Conservation (phyloP, 37 sponge, comb jelly and placozoan species). For the Aplysina aerophoba region DNA sequence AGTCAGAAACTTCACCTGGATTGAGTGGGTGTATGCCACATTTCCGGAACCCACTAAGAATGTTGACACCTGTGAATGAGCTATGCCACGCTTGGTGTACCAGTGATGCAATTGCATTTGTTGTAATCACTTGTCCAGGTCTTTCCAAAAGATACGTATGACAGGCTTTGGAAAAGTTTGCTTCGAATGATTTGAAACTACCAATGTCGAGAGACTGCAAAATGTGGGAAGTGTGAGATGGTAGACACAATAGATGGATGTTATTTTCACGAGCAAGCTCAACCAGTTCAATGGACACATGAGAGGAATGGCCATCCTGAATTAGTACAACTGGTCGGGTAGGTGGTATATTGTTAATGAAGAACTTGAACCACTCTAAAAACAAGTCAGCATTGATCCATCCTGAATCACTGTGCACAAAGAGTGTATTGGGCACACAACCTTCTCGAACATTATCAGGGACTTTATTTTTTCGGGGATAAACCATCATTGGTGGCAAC, state of each 20-base stretch:
- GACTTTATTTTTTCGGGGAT: constrained; percentile 53
- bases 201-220: constrained; percentile 71
- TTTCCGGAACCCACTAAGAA: background rate
- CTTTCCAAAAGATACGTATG: background rate
- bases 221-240: constrained; percentile 64
- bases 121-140: constrained; percentile 64
- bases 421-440: constrained; percentile 38
- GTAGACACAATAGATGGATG: constrained; percentile 55
- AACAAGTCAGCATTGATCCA: constrained; percentile 35
- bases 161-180: background rate
- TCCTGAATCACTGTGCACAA: constrained; percentile 26
- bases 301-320: constrained; percentile 69
- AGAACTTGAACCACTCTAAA: constrained; percentile 54
- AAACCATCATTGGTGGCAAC: constrained; percentile 62
- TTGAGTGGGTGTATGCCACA: constrained; percentile 24
- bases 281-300: constrained; percentile 58
- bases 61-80: background rate
- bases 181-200: constrained; percentile 68
- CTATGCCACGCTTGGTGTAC: constrained; percentile 46
- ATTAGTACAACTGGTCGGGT: constrained; percentile 35
- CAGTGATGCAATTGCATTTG: constrained; percentile 45
- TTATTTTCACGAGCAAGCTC: constrained; percentile 55
- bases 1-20: constrained; percentile 53
- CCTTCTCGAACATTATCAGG: constrained; percentile 28
- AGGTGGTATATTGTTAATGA: constrained; percentile 27